Percentiles rank a stretch among this genome's conserved stretches.
Evolutionary conservation across 2,888 invertebrate species (phyloP).

Genomic region (Acanthopleura granulata): DNA sequence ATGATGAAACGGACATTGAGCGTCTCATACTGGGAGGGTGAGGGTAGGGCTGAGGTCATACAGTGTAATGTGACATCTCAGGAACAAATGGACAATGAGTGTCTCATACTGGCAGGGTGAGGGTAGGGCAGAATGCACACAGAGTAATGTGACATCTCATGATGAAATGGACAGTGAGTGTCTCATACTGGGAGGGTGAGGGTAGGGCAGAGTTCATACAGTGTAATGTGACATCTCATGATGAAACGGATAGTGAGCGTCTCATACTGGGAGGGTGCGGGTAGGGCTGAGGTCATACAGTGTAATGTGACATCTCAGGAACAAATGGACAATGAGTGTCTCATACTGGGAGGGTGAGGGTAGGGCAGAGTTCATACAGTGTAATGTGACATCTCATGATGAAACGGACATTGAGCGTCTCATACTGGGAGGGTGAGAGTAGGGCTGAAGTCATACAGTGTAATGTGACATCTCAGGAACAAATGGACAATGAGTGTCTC

Average conservation of each 20-base stretch:
- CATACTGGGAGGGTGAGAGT: constrained; percentile 20
- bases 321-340: too few species aligned
- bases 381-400: constrained; percentile 47
- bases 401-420: constrained; percentile 36
- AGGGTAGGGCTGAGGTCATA: constrained; percentile 44
- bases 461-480: constrained; percentile 46
- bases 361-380: constrained; percentile 46
- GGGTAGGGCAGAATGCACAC: constrained; percentile 37
- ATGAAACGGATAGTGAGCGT: constrained; percentile 39
- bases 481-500: constrained; percentile 39
- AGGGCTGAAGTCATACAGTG: constrained; percentile 47
- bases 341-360: constrained; percentile 18
- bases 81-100: constrained; percentile 36
- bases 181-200: neutral
- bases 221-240: constrained; percentile 49
- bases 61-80: constrained; percentile 50
- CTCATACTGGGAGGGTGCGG: constrained; percentile 14
- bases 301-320: constrained; percentile 24
- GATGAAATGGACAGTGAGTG: too few species aligned
- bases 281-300: constrained; percentile 45
- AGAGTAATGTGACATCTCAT: neutral
- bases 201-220: constrained; percentile 47
- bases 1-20: too few species aligned
- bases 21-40: too few species aligned
- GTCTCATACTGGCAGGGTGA: constrained; percentile 22